Conservation (phyloP, 1,140 invertebrate genomes). For the Diuraphis noxia region DNA sequence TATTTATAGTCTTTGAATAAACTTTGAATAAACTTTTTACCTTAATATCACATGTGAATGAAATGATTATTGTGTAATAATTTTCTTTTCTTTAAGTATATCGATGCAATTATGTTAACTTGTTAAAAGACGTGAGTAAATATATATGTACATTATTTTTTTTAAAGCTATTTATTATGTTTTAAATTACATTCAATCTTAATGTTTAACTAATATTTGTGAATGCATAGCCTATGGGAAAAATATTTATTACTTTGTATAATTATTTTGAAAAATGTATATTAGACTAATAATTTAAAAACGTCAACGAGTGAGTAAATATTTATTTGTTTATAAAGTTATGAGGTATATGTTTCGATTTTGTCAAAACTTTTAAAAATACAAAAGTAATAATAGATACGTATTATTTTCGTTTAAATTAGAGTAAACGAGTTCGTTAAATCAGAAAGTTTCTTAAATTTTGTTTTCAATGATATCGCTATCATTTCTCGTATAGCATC, state of each 20-base stretch:
- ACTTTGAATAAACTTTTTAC: not conserved
- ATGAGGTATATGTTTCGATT: not conserved
- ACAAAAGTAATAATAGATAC: not conserved
- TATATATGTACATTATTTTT: not conserved
- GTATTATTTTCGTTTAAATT: constrained; percentile 14
- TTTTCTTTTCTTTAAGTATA: not conserved
- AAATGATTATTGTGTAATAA: not conserved
- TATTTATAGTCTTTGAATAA: too few species aligned
- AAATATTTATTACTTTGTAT: not conserved
- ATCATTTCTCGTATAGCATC: not conserved
- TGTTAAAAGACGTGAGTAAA: not conserved
- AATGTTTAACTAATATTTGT: not conserved
- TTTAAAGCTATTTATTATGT: not conserved
- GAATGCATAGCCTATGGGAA: too few species aligned
- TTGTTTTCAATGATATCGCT: constrained; percentile 15
- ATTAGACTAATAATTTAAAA: not conserved
- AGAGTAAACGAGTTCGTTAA: not conserved
- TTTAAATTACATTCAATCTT: not conserved
- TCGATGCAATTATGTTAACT: too few species aligned
- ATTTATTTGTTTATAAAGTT: not conserved
- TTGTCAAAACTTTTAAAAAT: not conserved
- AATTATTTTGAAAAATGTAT: not conserved
- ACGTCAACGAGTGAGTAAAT: not conserved
- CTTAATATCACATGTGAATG: not conserved
- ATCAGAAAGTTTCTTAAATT: constrained; percentile 14